Evolutionary conservation across 1,140 invertebrate species (phyloP), one percentile per base, ranked within the genome.

Genomic region (Drosophila mojavensis): DNA sequence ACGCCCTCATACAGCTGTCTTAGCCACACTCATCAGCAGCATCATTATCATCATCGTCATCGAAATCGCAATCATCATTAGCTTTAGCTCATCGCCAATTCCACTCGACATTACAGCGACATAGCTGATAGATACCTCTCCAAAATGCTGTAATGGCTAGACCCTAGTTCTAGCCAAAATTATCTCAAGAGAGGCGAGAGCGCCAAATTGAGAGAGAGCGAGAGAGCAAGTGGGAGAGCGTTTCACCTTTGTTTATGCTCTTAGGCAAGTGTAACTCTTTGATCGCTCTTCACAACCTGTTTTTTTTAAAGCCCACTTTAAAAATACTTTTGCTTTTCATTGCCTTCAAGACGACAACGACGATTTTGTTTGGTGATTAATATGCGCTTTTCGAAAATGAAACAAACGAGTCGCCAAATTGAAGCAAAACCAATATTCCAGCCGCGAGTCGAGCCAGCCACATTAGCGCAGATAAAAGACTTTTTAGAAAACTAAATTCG

Each of bases 271-370:
- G 77, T 83, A 79, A 79, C 75, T 74, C 79, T 62, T 63, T 45
- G 4, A 9, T 17, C 26, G 75, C 83, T 88, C 83, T 88, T 83
- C 83, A 88, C 83, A 86, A 88, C 83, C 84, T 71, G 83, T 88
- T 81, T 62, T 62, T 48, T 62, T 88, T 72, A 83, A 85, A 88
- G 83, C 84, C 83, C 84, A 86, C 83, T 88, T 85, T 79, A 86
- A 83, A 86, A 88, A 86, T 88, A 88, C 83, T 86, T 86, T 86
- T 86, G 83, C 83, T 86, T 86, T 86, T 86, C 83, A 86, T 86
- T 86, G 83, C 82, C 82, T 88, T 86, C 83, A 65, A 81, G 79
- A 60, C 65, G 51, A 48, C 70, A 78, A 60, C 72, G 81, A 75
- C 72, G 78, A 72, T 75, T 75, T 75, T 64, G 66, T 70, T 75